Evolutionary conservation across 2,888 invertebrate species (phyloP).

Genomic region (Acanthacorydalis orientalis): DNA sequence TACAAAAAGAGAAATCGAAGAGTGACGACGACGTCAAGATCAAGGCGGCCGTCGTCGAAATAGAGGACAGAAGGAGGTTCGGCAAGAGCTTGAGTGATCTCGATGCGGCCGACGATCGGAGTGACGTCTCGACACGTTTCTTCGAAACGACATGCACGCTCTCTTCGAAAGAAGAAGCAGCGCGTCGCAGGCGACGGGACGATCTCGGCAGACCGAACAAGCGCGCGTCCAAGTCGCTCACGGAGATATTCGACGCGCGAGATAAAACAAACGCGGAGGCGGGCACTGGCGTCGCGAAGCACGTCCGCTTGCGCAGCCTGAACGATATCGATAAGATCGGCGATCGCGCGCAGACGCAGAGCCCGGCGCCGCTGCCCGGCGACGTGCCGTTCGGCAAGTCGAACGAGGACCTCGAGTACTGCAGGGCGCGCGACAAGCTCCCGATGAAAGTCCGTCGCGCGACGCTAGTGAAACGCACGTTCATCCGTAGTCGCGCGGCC

Average conservation of each 20-base stretch:
- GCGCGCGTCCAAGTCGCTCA: too few species aligned
- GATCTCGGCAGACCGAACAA: too few species aligned
- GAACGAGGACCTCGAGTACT: conserved; percentile 16
- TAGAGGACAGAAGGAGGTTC: too few species aligned
- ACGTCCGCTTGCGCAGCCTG: not conserved
- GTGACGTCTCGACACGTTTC: too few species aligned
- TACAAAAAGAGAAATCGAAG: not conserved
- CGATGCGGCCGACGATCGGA: too few species aligned
- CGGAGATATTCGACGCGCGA: too few species aligned
- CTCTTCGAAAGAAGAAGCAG: too few species aligned
- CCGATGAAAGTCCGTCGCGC: conserved; percentile 17
- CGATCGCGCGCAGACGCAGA: not conserved
- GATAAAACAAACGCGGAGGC: not conserved
- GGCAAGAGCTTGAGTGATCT: too few species aligned
- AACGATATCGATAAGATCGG: not conserved
- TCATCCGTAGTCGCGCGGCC: conserved; percentile 15
- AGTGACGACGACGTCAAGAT: conserved; percentile 1
- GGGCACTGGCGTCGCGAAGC: not conserved
- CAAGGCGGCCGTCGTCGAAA: too few species aligned
- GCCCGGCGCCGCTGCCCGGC: not conserved
- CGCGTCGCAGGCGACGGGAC: too few species aligned
- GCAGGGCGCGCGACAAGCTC: conserved; percentile 17
- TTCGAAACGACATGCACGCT: too few species aligned
- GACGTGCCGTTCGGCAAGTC: not conserved
- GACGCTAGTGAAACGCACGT: conserved; percentile 17